These are phyloP conservation scores for Folsomia manolachei DNA, from an alignment of 2,888 invertebrate species.

Conservation along the genomic window DNA sequence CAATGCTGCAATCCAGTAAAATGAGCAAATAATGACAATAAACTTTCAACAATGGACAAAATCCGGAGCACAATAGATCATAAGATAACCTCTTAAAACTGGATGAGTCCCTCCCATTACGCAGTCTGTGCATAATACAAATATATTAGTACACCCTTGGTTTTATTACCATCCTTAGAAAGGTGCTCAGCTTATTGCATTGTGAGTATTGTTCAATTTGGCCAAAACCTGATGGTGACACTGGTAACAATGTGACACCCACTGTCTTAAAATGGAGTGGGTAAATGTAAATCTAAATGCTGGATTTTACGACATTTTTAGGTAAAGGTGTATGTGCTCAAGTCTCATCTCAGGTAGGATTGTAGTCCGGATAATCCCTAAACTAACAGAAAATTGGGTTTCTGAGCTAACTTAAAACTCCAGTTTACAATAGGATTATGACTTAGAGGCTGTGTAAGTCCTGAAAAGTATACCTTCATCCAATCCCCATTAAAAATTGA, in stretches of 20 bases:
- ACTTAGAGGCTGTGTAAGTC: neutral
- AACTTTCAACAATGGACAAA: slow-evolving; percentile 1
- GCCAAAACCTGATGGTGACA: neutral
- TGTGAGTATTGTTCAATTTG: too few relatives aligned
- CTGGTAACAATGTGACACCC: neutral
- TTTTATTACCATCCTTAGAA: neutral
- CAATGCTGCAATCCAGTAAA: neutral
- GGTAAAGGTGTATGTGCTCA: neutral
- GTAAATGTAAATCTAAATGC: neutral
- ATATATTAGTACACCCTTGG: neutral
- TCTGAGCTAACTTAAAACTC: neutral
- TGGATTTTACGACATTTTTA: slow-evolving; percentile 8
- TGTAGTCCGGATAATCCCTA: neutral
- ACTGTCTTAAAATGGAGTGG: neutral
- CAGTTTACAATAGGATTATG: slow-evolving; percentile 7
- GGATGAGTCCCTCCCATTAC: too few relatives aligned
- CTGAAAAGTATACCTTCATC: too few relatives aligned
- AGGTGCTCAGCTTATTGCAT: too few relatives aligned
- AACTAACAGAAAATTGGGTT: neutral
- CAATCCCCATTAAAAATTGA: neutral
- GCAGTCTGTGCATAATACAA: neutral
- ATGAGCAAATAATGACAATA: slow-evolving; percentile 1
- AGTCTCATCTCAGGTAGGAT: neutral
- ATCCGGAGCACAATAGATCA: slow-evolving; percentile 8
- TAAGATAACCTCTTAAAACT: too few relatives aligned